These are phyloP conservation scores for Spodoptera littoralis DNA, from an alignment of 2,888 invertebrate genomes.

Conservation along the genomic window DNA sequence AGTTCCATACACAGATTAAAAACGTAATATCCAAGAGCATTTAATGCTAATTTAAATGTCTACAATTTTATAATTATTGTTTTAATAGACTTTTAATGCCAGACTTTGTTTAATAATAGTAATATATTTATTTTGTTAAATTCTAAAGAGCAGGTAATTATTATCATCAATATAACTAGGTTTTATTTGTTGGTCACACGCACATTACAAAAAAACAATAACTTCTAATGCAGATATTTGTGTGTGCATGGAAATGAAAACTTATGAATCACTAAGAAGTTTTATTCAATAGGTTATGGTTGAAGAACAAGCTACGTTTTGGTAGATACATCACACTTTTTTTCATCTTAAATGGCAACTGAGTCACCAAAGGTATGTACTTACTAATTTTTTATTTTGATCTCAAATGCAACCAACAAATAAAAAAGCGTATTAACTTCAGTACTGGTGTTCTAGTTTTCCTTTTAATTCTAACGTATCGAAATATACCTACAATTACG, in stretches of 20 bases:
- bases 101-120: slow-evolving; percentile 63
- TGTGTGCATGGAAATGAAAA: no score
- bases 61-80: slow-evolving; percentile 58
- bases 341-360: no score
- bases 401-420: slow-evolving; percentile 45
- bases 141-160: slow-evolving; percentile 60
- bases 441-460: slow-evolving; percentile 70
- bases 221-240: no score
- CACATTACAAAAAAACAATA: neutral
- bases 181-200: slow-evolving; percentile 47
- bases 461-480: slow-evolving; percentile 54
- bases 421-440: slow-evolving; percentile 52
- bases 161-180: slow-evolving; percentile 55
- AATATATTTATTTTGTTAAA: slow-evolving; percentile 55
- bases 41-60: slow-evolving; percentile 62
- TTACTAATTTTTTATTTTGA: no score
- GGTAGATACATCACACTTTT: no score
- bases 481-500: slow-evolving; percentile 62
- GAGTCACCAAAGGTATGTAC: no score
- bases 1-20: slow-evolving; percentile 20
- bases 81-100: slow-evolving; percentile 67
- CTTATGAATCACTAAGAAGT: no score
- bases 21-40: slow-evolving; percentile 61
- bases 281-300: no score
- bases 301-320: no score